Conservation (phyloP, 1,140 invertebrate species). For the Drosophila pruinosa region DNA sequence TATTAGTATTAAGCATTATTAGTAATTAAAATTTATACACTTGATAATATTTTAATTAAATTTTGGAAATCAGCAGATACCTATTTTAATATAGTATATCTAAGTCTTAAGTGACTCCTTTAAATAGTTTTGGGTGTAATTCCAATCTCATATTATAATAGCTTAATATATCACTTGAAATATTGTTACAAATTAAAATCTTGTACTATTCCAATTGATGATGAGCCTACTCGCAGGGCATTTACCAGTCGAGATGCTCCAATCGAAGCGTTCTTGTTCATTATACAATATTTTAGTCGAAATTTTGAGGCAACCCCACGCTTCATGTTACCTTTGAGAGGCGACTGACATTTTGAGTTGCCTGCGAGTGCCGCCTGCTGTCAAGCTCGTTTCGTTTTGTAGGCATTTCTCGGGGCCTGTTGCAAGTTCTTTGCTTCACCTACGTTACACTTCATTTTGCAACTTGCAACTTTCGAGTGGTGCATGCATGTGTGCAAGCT, state of each 20-base stretch:
- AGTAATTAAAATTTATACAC: too few species aligned
- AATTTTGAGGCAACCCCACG: neutral
- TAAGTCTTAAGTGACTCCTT: too few species aligned
- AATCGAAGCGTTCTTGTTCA: neutral
- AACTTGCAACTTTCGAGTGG: constrained; percentile 66
- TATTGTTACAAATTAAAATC: too few species aligned
- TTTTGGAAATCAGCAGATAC: too few species aligned
- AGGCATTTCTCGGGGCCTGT: constrained; percentile 25
- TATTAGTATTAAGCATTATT: too few species aligned
- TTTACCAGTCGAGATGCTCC: neutral
- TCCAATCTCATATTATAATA: too few species aligned
- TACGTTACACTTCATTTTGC: constrained; percentile 70
- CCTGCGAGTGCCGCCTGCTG: constrained; percentile 61
- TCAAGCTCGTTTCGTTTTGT: constrained; percentile 51
- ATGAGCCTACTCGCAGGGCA: neutral
- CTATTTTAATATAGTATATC: too few species aligned
- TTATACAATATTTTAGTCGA: constrained; percentile 5
- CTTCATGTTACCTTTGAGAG: constrained; percentile 15
- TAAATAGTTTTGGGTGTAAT: too few species aligned
- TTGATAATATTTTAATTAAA: too few species aligned
- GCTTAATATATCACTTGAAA: too few species aligned
- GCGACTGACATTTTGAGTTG: constrained; percentile 65
- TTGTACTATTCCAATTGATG: too few species aligned
- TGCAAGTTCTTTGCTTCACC: constrained; percentile 48
- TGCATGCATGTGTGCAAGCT: constrained; percentile 29